phyloP scores from a whole-genome alignment of 2,888 invertebrate species.

The Sesia bembeciformis region DNA sequence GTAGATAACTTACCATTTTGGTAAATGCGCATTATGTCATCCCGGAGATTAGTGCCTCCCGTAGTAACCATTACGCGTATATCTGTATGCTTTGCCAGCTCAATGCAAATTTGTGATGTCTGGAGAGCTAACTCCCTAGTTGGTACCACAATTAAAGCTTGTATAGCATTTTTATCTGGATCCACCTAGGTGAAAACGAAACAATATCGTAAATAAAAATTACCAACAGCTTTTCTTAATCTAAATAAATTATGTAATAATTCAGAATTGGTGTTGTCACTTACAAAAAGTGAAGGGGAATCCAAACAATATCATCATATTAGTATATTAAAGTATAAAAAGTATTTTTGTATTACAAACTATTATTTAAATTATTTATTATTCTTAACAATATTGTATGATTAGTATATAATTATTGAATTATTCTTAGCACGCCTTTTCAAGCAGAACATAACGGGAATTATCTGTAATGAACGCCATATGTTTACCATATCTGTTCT shows the following conservation, averaged over 20 bases:
- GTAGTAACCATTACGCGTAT: conserved; percentile 99
- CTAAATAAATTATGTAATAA: background rate
- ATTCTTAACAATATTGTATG: too few species aligned
- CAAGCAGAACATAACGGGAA: too few species aligned
- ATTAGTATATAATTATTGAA: too few species aligned
- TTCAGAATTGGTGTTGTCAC: conserved; percentile 48
- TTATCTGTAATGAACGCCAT: too few species aligned
- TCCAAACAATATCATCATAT: conserved; percentile 65
- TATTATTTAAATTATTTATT: too few species aligned
- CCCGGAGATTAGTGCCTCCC: conserved; percentile 97
- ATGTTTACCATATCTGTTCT: too few species aligned
- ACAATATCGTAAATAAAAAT: background rate
- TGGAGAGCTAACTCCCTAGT: conserved; percentile 98
- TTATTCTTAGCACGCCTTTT: too few species aligned
- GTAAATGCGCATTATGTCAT: conserved; percentile 99
- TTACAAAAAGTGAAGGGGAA: conserved; percentile 71
- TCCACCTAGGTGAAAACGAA: conserved; percentile 72
- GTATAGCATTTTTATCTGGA: conserved; percentile 92
- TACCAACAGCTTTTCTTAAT: conserved; percentile 3
- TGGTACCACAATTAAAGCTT: conserved; percentile 98
- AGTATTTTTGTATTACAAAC: too few species aligned
- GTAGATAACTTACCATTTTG: conserved; percentile 84
- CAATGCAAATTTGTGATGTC: conserved; percentile 99
- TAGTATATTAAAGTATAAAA: background rate
- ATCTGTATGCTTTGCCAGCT: conserved; percentile 97